Conservation (phyloP, 2,113 vertebrate genomes). For the Hipposideros armiger region DNA sequence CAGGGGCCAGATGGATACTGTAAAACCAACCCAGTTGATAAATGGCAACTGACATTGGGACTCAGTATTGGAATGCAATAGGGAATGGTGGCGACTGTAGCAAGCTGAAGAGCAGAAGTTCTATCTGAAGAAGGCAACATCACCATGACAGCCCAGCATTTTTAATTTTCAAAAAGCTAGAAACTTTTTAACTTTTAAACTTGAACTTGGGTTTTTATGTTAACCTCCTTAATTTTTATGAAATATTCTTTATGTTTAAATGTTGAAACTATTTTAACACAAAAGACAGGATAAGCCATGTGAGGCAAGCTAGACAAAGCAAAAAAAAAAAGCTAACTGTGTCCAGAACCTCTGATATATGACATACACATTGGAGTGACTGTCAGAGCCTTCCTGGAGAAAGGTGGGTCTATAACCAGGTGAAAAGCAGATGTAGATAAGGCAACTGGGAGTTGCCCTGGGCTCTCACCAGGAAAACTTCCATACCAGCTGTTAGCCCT, state of each 20-base stretch:
- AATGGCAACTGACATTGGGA: neutral
- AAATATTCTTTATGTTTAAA: neutral
- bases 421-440: neutral
- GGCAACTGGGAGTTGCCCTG: neutral
- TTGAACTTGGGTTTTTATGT: neutral
- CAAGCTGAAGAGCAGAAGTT: neutral
- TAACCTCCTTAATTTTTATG: neutral
- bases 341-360: neutral
- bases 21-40: neutral
- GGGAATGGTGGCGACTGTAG: neutral
- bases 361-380: neutral
- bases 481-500: neutral
- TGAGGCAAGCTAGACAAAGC: neutral
- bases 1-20: no score
- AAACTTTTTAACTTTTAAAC: neutral
- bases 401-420: neutral
- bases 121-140: neutral
- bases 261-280: neutral
- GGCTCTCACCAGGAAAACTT: neutral
- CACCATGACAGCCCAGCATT: neutral
- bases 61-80: neutral
- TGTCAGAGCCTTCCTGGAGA: neutral
- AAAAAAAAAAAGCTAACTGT: neutral
- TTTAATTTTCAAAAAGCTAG: constrained; percentile 25
- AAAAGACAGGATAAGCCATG: neutral